These are phyloP conservation scores for Ophion ventricosus DNA, from an alignment of 2,888 invertebrate species.

Conservation along the genomic window DNA sequence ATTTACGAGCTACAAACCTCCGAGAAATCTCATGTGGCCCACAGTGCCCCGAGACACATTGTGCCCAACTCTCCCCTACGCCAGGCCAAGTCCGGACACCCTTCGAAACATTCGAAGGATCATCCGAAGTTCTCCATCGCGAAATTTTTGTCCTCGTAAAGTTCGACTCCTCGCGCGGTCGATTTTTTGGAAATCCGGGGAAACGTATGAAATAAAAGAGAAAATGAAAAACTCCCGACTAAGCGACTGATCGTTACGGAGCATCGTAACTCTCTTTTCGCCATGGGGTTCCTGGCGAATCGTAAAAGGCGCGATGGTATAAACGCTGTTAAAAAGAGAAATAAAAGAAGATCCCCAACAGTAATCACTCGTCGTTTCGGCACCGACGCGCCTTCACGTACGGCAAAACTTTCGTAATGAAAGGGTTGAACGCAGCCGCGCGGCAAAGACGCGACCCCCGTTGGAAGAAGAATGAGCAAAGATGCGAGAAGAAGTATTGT, in stretches of 20 bases:
- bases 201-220: background rate
- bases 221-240: background rate
- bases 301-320: conserved; percentile 25
- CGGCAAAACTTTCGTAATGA: conserved; percentile 72
- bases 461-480: conserved; percentile 40
- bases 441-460: conserved; percentile 50
- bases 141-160: no score
- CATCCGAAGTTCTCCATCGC: no score
- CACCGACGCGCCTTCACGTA: conserved; percentile 69
- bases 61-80: no score
- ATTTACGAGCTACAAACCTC: no score
- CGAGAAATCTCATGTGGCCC: no score
- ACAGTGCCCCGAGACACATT: no score
- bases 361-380: conserved; percentile 60
- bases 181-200: background rate
- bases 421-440: conserved; percentile 68
- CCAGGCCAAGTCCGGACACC: no score
- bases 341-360: conserved; percentile 45
- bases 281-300: conserved; percentile 1
- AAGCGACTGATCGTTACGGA: conserved; percentile 1
- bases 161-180: no score
- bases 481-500: conserved; percentile 31
- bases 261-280: conserved; percentile 22
- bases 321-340: conserved; percentile 42
- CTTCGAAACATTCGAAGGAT: no score